Percentiles rank a stretch among this genome's conserved stretches.
These are phyloP conservation scores for Gallinago jamesoni DNA, from an alignment of 2,113 vertebrate genomes.

Conservation along the genomic window DNA sequence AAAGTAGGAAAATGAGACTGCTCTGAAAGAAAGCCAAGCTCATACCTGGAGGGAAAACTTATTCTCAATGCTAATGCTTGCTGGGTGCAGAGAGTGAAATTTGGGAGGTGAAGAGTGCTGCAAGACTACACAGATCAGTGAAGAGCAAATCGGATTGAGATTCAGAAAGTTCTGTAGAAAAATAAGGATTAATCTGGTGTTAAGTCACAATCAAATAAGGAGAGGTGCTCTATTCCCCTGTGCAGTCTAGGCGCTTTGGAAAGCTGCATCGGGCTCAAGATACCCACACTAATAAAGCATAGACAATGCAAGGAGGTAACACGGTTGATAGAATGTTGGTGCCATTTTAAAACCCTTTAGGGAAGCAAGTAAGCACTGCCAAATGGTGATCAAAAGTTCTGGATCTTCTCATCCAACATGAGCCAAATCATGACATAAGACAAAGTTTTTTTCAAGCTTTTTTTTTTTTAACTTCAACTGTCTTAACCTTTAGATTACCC, in stretches of 20 bases:
- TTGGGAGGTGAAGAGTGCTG: not conserved
- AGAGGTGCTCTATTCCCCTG: not conserved
- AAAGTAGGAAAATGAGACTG: conserved; percentile 12
- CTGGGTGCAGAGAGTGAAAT: not conserved
- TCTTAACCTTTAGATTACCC: not conserved
- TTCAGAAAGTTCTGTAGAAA: not conserved
- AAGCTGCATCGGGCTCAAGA: not conserved
- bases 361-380: conserved; percentile 25
- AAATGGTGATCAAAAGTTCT: conserved; percentile 24
- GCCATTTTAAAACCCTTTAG: conserved; percentile 25
- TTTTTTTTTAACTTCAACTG: not conserved
- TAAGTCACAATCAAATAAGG: not conserved
- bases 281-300: not conserved
- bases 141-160: not conserved
- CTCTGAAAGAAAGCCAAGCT: conserved; percentile 30
- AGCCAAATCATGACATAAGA: conserved; percentile 43
- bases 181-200: not conserved
- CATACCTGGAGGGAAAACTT: not conserved
- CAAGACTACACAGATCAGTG: not conserved
- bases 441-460: not conserved
- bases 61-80: not conserved
- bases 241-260: not conserved
- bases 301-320: not conserved
- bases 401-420: not conserved
- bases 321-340: not conserved